phyloP scores from a whole-genome alignment of 2,888 invertebrate species.

The Girardia tigrina region DNA sequence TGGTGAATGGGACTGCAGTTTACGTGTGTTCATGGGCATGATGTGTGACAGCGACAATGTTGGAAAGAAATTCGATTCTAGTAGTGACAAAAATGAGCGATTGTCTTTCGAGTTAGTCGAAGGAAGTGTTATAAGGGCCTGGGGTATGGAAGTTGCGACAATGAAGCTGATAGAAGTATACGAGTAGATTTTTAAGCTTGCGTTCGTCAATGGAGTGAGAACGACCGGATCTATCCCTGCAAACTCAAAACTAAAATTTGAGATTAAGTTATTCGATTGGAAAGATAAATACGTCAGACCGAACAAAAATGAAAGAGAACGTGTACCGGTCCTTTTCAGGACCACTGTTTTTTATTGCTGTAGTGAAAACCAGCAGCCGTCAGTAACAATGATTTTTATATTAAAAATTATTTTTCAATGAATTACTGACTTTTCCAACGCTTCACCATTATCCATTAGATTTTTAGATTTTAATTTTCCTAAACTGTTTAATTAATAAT shows the following conservation, averaged over 20 bases:
- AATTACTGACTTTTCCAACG: no score
- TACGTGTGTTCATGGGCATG: slow-evolving; percentile 73
- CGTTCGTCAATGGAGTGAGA: slow-evolving; percentile 73
- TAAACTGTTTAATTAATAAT: no score
- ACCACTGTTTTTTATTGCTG: no score
- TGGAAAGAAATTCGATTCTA: slow-evolving; percentile 82
- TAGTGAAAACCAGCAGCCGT: no score
- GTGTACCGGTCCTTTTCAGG: no score
- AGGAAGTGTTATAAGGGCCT: slow-evolving; percentile 74
- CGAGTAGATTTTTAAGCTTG: slow-evolving; percentile 66
- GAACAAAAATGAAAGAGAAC: slow-evolving; percentile 67
- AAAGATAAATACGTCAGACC: slow-evolving; percentile 66
- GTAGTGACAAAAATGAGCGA: slow-evolving; percentile 65
- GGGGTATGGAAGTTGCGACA: slow-evolving; percentile 79
- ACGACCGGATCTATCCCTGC: slow-evolving; percentile 80
- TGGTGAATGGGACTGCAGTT: slow-evolving; percentile 61
- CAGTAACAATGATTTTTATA: no score
- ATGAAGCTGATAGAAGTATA: slow-evolving; percentile 82
- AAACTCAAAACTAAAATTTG: slow-evolving; percentile 63
- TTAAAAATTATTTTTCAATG: no score
- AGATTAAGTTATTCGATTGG: slow-evolving; percentile 77
- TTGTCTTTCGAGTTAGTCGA: slow-evolving; percentile 75
- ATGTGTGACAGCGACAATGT: slow-evolving; percentile 66
- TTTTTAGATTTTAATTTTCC: no score
- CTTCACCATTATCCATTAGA: no score